A percentile compares a stretch with the other conserved stretches of the same genome.
Conservation (phyloP, 2,113 vertebrate genomes). For the Leptodactylus fuscus region DNA sequence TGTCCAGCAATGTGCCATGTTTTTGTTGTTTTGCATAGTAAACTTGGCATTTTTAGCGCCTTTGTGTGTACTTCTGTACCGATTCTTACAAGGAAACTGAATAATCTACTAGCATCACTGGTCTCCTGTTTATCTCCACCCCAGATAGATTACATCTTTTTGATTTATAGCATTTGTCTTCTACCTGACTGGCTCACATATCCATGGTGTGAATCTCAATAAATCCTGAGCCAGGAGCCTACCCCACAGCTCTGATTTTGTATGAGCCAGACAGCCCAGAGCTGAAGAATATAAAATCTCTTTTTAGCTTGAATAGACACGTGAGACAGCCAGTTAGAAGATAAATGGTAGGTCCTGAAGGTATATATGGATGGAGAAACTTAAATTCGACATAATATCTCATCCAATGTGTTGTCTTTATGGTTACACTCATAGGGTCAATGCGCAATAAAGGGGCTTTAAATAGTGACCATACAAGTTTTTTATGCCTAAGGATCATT, state of each 20-base stretch:
- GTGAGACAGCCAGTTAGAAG: slow-evolving; percentile 22
- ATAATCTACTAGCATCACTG: slow-evolving; percentile 15
- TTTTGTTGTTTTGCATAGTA: too few relatives aligned
- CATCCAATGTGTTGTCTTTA: neutral
- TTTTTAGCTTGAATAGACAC: slow-evolving; percentile 38
- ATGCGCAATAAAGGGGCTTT: neutral
- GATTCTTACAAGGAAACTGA: neutral
- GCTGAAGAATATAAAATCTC: slow-evolving; percentile 45
- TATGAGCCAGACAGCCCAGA: slow-evolving; percentile 15
- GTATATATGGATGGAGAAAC: slow-evolving; percentile 1
- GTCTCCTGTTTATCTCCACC: slow-evolving; percentile 4
- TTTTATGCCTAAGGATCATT: neutral
- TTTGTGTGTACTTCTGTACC: neutral
- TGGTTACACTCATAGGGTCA: neutral
- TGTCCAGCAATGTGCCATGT: too few relatives aligned
- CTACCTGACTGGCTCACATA: neutral
- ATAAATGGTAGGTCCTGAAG: slow-evolving; percentile 27
- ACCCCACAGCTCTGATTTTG: slow-evolving; percentile 2
- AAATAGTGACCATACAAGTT: neutral
- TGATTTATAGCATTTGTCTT: slow-evolving; percentile 28
- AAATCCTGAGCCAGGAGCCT: neutral
- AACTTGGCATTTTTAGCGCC: neutral
- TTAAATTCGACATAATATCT: slow-evolving; percentile 10
- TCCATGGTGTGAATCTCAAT: slow-evolving; percentile 18
- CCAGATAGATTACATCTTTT: neutral